phyloP scores from a whole-genome alignment of 2,113 vertebrate genomes.

The Clarias macrocephalus region DNA sequence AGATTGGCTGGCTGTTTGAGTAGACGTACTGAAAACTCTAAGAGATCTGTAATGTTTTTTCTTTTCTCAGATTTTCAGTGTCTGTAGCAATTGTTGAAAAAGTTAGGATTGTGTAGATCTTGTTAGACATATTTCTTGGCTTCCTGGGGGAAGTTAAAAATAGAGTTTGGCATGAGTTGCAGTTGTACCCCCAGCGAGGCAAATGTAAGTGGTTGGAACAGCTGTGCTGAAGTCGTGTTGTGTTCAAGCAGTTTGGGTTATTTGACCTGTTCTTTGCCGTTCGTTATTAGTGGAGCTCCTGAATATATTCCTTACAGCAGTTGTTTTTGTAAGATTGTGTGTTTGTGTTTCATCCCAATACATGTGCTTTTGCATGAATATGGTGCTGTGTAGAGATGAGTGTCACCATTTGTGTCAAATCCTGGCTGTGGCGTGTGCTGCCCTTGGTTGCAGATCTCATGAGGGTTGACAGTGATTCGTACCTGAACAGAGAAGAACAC shows the following conservation, averaged over 20 bases:
- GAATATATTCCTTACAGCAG: neutral
- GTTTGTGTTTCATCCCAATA: neutral
- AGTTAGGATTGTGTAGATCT: constrained; percentile 36
- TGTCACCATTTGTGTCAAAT: neutral
- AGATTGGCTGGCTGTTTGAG: neutral
- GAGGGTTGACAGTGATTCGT: neutral
- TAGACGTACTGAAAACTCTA: neutral
- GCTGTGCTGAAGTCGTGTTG: constrained; percentile 75
- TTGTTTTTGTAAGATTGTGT: constrained; percentile 2
- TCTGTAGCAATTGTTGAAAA: constrained; percentile 61
- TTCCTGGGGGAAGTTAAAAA: constrained; percentile 71
- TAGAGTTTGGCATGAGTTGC: constrained; percentile 69
- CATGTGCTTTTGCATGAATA: neutral
- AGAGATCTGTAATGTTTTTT: constrained; percentile 49
- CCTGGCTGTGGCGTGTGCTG: neutral
- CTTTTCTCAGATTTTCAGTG: constrained; percentile 59
- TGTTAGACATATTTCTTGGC: constrained; percentile 61
- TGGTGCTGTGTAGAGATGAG: neutral
- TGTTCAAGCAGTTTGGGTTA: constrained; percentile 68
- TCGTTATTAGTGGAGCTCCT: constrained; percentile 46
- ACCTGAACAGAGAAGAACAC: neutral
- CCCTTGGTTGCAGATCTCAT: neutral
- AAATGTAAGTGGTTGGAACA: constrained; percentile 71
- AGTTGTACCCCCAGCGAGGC: constrained; percentile 71
- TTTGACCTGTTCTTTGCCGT: constrained; percentile 51